Evolutionary conservation across 2,113 vertebrate genomes (phyloP).

Genomic region (Macroglossus sobrinus): DNA sequence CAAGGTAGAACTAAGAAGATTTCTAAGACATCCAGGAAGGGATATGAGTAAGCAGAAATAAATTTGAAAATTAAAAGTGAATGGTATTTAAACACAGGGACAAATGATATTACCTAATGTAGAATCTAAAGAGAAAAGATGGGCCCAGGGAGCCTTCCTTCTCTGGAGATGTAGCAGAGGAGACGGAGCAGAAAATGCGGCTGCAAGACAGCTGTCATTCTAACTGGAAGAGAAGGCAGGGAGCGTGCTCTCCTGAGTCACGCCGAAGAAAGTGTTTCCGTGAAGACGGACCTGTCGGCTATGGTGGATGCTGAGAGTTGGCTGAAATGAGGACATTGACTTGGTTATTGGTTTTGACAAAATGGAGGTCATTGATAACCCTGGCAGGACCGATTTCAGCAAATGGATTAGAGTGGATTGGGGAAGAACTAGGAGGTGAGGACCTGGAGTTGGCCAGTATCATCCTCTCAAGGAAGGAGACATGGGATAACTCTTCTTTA

Average conservation of each 20-base stretch:
- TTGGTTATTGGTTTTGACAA: not conserved
- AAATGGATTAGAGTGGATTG: not conserved
- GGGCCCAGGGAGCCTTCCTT: not conserved
- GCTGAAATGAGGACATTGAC: not conserved
- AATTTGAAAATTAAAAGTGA: constrained; percentile 5
- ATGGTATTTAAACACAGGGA: not conserved
- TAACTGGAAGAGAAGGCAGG: not conserved
- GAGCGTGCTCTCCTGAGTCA: not conserved
- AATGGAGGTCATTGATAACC: not conserved
- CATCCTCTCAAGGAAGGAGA: not conserved
- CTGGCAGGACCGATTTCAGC: not conserved
- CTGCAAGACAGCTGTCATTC: not conserved
- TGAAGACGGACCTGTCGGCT: not conserved
- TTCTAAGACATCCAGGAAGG: not conserved
- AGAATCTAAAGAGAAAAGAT: not conserved
- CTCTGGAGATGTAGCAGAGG: not conserved
- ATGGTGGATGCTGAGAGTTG: not conserved
- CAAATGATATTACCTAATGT: not conserved
- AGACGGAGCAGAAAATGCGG: not conserved
- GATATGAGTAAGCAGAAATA: not conserved
- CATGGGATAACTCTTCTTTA: not conserved
- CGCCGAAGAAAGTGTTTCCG: not conserved
- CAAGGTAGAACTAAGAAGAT: not conserved
- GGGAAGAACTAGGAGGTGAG: not conserved
- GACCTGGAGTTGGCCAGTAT: not conserved